Percentiles rank a stretch among this genome's conserved stretches.
These are phyloP conservation scores for Eidolon helvum DNA, from an alignment of 2,113 vertebrate genomes.

Conservation along the genomic window DNA sequence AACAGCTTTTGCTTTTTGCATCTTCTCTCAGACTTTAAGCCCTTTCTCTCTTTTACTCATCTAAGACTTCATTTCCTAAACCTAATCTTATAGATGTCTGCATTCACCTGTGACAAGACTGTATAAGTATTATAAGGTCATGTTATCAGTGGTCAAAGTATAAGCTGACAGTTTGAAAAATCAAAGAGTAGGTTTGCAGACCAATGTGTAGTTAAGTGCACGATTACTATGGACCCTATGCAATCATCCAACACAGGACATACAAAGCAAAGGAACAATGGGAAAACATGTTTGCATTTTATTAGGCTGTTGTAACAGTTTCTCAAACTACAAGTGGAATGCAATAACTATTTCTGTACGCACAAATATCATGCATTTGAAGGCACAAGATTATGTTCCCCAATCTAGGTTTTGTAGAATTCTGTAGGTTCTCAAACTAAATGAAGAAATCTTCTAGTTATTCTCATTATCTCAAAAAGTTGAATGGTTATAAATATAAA, in stretches of 20 bases:
- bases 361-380: background rate
- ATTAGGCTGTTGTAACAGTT: background rate
- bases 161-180: constrained; percentile 66
- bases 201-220: constrained; percentile 54
- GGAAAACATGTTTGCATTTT: background rate
- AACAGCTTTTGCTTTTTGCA: constrained; percentile 67
- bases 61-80: constrained; percentile 78
- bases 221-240: background rate
- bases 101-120: constrained; percentile 78
- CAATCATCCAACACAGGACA: background rate
- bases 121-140: constrained; percentile 70
- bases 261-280: background rate
- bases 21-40: constrained; percentile 59
- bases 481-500: background rate
- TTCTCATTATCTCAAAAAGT: background rate
- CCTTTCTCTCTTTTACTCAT: constrained; percentile 62
- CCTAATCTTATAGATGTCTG: constrained; percentile 76
- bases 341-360: background rate
- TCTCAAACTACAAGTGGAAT: background rate
- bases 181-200: constrained; percentile 52
- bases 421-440: background rate
- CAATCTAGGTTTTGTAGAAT: background rate
- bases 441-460: background rate
- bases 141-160: constrained; percentile 47
- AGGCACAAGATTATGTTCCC: background rate